Base-by-base conservation (phyloP, 2,888 invertebrate species). In the Drosophila crucigera region DNA sequence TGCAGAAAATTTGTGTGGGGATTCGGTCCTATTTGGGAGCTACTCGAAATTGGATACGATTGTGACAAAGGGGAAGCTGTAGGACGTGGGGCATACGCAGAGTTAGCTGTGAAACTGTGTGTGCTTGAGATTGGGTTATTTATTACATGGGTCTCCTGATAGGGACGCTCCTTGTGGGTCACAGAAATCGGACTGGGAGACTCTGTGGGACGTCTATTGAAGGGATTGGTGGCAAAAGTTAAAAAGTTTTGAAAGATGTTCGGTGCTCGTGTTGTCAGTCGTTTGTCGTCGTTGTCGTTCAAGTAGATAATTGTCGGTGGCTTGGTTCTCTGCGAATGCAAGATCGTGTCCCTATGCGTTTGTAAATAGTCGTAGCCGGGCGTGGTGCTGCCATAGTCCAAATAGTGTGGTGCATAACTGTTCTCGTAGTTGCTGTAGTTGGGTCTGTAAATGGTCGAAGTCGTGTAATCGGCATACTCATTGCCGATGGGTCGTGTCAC, bases 221-320 rank as follows among this genome's bases (percentile, higher is more conserved):
- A 81, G 5, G 87, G 69, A 22, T 82, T 92, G 5, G 87, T 83
- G 28, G 92, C 92, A 59, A 91, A 89, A 25, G 82, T 87, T 25
- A 92, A 37, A 31, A 93, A 81, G 67, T 91, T 91, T 35, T 93
- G 93, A 31, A 93, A 84, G 16, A 93, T 80, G 52, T 91, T 90
- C 2, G 93, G 92, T 3, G 78, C 58, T 31, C 84, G 77, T 4
- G 91, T 89, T 1, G 91, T 83, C 1, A n/a, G 56, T 39, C 73
- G 83, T 39, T 73, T 62, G 76, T 92, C 90, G 37, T 92, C 92
- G 41, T 82, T 88, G 71, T 93, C 92, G 68, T 91, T 84, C 4
- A 93, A 67, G 73, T 92, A 93, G 35, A 93, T 93, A 4, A 93
- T 86, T 0, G 93, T 93, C 39, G 93, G 93, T 25, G 93, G 93